These are phyloP conservation scores for Dorcus hopei DNA, from an alignment of 2,888 invertebrate species.

Conservation along the genomic window DNA sequence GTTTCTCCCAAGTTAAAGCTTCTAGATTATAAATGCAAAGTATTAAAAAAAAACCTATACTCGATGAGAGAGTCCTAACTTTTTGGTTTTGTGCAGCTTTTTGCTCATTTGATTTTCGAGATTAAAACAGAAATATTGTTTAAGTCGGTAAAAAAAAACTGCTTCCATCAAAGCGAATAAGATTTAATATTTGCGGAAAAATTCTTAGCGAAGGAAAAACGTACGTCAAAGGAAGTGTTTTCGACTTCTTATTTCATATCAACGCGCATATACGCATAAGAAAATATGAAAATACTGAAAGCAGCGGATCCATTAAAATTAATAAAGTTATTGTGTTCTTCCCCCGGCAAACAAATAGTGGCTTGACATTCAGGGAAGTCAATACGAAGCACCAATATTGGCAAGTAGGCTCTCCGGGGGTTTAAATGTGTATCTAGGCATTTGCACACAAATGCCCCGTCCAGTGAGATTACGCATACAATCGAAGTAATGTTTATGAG, in stretches of 20 bases:
- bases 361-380: background rate
- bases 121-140: background rate
- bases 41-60: no score
- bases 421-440: conserved; percentile 12
- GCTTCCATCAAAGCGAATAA: no score
- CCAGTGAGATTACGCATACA: conserved; percentile 13
- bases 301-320: background rate
- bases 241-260: no score
- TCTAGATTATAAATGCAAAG: no score
- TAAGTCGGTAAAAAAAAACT: no score
- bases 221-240: no score
- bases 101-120: background rate
- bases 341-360: background rate
- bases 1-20: no score
- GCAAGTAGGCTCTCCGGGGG: conserved; percentile 11
- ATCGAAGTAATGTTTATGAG: conserved; percentile 14
- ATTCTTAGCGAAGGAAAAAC: no score
- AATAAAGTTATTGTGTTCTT: background rate
- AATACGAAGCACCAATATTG: conserved; percentile 15
- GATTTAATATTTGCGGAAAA: no score
- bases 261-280: no score
- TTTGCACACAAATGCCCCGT: conserved; percentile 12
- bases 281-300: no score
- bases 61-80: no score
- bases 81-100: background rate